Evolutionary conservation across 2,888 invertebrate genomes (phyloP).

Genomic region (Drosophila nigricruria): DNA sequence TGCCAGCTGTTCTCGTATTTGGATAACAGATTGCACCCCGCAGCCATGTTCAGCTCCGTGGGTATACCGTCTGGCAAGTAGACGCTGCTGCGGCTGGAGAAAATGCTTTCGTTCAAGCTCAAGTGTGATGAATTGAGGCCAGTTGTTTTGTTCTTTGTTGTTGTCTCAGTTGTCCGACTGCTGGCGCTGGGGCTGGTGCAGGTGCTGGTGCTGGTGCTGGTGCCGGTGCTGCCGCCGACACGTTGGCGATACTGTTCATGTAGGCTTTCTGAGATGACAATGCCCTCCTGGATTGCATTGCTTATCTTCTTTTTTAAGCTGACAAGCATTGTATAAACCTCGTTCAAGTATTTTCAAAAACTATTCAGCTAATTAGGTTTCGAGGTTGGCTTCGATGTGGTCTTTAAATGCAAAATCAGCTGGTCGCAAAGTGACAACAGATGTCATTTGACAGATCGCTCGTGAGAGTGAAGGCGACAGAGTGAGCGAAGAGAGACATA

Average conservation of each 20-base stretch:
- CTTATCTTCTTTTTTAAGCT: slow-evolving; percentile 86
- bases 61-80: slow-evolving; percentile 72
- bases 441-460: slow-evolving; percentile 40
- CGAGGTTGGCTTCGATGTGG: not conserved
- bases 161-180: slow-evolving; percentile 33
- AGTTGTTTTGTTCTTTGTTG: slow-evolving; percentile 40
- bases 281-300: slow-evolving; percentile 86
- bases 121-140: slow-evolving; percentile 19
- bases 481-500: not conserved
- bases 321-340: slow-evolving; percentile 84
- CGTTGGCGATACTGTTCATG: slow-evolving; percentile 82
- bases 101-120: slow-evolving; percentile 45
- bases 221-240: slow-evolving; percentile 51
- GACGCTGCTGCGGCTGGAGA: slow-evolving; percentile 54
- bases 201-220: too few relatives aligned
- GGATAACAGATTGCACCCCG: slow-evolving; percentile 88
- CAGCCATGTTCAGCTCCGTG: slow-evolving; percentile 86
- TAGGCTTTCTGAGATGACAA: slow-evolving; percentile 83
- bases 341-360: slow-evolving; percentile 5
- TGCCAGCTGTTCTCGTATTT: slow-evolving; percentile 89
- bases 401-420: slow-evolving; percentile 66
- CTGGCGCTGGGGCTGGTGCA: slow-evolving; percentile 18
- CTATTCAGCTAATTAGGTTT: slow-evolving; percentile 33
- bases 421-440: slow-evolving; percentile 42
- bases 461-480: not conserved